phyloP scores from a whole-genome alignment of 2,113 vertebrate genomes.

The Leptosomus discolor region DNA sequence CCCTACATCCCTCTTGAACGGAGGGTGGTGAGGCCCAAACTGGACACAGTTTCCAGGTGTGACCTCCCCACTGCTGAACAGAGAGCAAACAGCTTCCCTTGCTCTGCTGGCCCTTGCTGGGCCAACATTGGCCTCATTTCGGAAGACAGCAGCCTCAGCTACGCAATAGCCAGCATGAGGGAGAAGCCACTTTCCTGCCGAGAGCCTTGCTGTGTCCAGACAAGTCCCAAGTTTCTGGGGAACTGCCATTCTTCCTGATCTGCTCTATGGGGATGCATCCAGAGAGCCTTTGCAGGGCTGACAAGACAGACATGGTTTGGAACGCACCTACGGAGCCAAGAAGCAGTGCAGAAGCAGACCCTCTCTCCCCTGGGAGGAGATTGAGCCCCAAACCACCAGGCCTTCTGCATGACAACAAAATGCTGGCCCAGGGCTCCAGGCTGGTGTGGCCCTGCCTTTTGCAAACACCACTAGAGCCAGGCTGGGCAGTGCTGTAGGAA shows the following conservation, averaged over 20 bases:
- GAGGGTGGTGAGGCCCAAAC: background rate
- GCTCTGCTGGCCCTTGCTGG: background rate
- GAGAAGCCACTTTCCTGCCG: background rate
- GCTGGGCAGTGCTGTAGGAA: background rate
- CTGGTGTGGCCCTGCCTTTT: background rate
- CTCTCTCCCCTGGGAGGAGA: background rate
- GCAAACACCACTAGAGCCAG: background rate
- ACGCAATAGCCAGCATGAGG: accelerated
- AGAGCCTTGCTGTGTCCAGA: background rate
- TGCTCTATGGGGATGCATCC: background rate
- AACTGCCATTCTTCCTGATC: background rate
- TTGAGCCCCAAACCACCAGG: background rate
- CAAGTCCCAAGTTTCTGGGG: background rate
- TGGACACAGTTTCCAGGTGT: background rate
- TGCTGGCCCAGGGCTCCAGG: background rate
- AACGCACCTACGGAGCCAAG: background rate
- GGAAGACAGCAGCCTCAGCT: background rate
- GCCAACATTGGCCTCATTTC: accelerated
- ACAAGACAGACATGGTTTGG: accelerated
- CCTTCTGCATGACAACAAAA: background rate
- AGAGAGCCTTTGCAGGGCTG: background rate
- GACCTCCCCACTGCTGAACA: background rate
- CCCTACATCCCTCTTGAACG: background rate
- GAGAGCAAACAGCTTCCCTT: background rate
- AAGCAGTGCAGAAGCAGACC: background rate